Conservation (phyloP, 2,797 vertebrate species). For the Tragelaphus eurycerus region DNA sequence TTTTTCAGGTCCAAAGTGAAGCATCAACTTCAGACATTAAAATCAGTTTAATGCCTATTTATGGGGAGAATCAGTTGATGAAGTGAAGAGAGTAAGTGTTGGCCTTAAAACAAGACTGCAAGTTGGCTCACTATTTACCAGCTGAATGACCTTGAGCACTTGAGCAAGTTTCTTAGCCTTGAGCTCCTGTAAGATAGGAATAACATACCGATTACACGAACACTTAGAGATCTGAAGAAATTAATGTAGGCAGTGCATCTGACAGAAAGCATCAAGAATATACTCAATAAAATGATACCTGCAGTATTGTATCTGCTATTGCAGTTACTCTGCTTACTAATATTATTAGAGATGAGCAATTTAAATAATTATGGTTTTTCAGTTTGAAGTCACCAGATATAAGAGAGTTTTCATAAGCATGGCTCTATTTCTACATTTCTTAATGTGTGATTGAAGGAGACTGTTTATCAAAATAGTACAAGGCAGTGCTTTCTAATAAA, state of each 20-base stretch:
- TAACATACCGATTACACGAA: background rate
- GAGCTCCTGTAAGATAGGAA: background rate
- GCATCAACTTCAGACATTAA: background rate
- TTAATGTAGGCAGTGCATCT: background rate
- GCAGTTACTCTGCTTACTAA: background rate
- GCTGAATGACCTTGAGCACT: background rate
- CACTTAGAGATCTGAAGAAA: background rate
- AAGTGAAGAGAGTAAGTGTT: background rate
- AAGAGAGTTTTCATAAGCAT: background rate
- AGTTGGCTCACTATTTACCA: background rate
- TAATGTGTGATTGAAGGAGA: background rate
- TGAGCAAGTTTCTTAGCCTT: background rate
- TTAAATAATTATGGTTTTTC: background rate
- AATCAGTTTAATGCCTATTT: background rate
- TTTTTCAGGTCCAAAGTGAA: background rate
- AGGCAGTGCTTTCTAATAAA: background rate
- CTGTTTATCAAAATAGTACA: background rate
- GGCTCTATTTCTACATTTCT: background rate
- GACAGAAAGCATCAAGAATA: background rate
- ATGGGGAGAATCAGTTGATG: background rate
- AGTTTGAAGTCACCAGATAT: background rate
- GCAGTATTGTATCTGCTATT: background rate
- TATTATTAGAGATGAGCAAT: background rate
- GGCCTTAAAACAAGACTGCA: background rate
- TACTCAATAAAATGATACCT: background rate